phyloP scores from a whole-genome alignment of 2,888 invertebrate genomes.

The Diloba caeruleocephala region DNA sequence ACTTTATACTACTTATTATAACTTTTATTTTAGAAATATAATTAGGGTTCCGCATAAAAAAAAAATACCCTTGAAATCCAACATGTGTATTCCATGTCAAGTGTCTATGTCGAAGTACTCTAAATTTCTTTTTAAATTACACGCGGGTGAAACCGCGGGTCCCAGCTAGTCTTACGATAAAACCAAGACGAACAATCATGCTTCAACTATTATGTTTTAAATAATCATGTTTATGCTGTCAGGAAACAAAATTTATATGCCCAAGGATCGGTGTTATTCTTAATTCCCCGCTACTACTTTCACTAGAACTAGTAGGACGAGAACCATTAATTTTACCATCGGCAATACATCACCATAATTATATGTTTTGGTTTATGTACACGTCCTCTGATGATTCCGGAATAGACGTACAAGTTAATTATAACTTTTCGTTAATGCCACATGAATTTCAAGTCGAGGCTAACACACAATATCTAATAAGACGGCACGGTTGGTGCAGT shows the following conservation, averaged over 20 bases:
- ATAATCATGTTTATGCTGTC: slow-evolving; percentile 18
- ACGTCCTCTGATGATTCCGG: slow-evolving; percentile 1
- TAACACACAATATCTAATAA: too few relatives aligned
- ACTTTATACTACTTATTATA: too few relatives aligned
- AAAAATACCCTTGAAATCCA: too few relatives aligned
- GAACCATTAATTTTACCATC: slow-evolving; percentile 21
- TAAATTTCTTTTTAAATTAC: too few relatives aligned
- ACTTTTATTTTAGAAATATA: too few relatives aligned
- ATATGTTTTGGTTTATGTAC: slow-evolving; percentile 14
- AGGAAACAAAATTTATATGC: slow-evolving; percentile 20
- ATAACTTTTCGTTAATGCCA: neutral
- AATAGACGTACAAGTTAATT: neutral
- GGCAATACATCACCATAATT: slow-evolving; percentile 26
- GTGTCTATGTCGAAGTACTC: too few relatives aligned
- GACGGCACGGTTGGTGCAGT: too few relatives aligned
- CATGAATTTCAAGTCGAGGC: neutral
- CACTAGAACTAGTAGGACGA: slow-evolving; percentile 16
- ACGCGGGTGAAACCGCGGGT: too few relatives aligned
- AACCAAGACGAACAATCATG: neutral
- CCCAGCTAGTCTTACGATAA: neutral
- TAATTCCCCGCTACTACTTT: slow-evolving; percentile 32
- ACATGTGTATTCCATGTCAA: too few relatives aligned
- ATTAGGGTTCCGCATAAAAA: too few relatives aligned
- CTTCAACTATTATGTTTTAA: neutral
- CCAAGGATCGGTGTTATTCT: slow-evolving; percentile 26